Conservation (phyloP, 2,888 invertebrate genomes). For the Oscheius onirici region DNA sequence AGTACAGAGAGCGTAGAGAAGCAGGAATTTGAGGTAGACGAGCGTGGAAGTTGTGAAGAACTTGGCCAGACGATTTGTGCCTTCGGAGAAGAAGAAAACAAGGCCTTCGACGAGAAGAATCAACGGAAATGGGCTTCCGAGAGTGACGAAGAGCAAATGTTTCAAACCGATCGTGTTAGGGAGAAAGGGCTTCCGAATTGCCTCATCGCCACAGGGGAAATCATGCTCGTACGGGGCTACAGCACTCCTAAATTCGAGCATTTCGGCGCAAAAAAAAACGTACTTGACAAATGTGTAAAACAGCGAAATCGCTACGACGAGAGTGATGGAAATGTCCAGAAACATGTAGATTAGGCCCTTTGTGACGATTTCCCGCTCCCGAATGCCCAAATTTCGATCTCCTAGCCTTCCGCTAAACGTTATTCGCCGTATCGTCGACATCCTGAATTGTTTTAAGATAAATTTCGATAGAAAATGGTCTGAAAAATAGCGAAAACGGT, state of each 20-base stretch:
- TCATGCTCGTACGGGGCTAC: conserved; percentile 76
- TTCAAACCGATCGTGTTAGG: conserved; percentile 71
- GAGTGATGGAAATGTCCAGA: conserved; percentile 52
- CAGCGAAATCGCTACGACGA: conserved; percentile 44
- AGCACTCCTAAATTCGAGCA: conserved; percentile 44
- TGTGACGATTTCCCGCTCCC: conserved; percentile 19
- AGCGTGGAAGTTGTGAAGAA: conserved; percentile 58
- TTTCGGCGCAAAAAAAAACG: background rate
- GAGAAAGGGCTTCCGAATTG: conserved; percentile 86
- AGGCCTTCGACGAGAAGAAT: conserved; percentile 53
- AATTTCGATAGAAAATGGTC: background rate
- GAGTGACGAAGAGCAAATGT: conserved; percentile 60
- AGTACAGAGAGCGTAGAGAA: conserved; percentile 54
- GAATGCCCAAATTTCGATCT: conserved; percentile 22
- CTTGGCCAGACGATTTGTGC: conserved; percentile 51
- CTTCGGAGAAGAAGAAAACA: conserved; percentile 42
- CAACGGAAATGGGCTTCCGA: conserved; percentile 58
- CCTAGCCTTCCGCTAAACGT: conserved; percentile 53
- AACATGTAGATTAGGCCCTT: conserved; percentile 48
- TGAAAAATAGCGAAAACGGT: background rate
- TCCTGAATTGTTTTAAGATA: background rate
- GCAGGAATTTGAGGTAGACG: conserved; percentile 62
- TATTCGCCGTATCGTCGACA: conserved; percentile 30
- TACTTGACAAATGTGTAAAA: conserved; percentile 55
- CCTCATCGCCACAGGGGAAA: conserved; percentile 93